phyloP scores from a whole-genome alignment of 2,888 invertebrate species.

The Heliconius ismenius region DNA sequence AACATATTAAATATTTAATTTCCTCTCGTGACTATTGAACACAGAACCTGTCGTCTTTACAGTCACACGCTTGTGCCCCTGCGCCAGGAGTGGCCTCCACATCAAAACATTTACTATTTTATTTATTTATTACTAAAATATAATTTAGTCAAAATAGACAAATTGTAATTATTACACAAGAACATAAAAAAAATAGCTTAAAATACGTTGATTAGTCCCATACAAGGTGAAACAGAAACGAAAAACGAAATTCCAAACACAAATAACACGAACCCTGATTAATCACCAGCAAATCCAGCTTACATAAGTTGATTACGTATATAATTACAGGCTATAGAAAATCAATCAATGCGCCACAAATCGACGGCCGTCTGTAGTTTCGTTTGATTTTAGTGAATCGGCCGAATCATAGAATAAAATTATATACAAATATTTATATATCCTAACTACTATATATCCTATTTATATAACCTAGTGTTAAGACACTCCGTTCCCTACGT shows the following conservation, averaged over 20 bases:
- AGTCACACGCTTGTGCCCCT: no score
- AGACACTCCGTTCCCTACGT: no score
- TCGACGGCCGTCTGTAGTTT: slow-evolving; percentile 43
- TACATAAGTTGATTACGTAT: slow-evolving; percentile 39
- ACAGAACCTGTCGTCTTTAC: no score
- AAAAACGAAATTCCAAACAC: slow-evolving; percentile 24
- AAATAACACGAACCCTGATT: slow-evolving; percentile 36
- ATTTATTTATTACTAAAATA: no score
- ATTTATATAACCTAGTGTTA: no score
- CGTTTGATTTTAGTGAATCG: slow-evolving; percentile 61
- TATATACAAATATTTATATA: slow-evolving; percentile 46
- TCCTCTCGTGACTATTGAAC: no score
- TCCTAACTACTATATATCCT: no score
- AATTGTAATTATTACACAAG: not conserved
- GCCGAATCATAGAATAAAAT: slow-evolving; percentile 51
- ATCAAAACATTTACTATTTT: no score
- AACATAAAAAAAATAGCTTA: not conserved
- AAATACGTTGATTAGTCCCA: not conserved
- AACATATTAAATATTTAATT: no score
- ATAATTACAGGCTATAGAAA: slow-evolving; percentile 43
- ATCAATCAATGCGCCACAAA: slow-evolving; percentile 43
- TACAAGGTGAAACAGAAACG: slow-evolving; percentile 9
- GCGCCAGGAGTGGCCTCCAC: no score
- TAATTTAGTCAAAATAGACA: no score
- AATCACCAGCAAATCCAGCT: slow-evolving; percentile 33